A percentile compares a stretch with the other conserved stretches of the same genome.
Conservation (phyloP, 2,888 invertebrate genomes). For the Scotopteryx bipunctaria region DNA sequence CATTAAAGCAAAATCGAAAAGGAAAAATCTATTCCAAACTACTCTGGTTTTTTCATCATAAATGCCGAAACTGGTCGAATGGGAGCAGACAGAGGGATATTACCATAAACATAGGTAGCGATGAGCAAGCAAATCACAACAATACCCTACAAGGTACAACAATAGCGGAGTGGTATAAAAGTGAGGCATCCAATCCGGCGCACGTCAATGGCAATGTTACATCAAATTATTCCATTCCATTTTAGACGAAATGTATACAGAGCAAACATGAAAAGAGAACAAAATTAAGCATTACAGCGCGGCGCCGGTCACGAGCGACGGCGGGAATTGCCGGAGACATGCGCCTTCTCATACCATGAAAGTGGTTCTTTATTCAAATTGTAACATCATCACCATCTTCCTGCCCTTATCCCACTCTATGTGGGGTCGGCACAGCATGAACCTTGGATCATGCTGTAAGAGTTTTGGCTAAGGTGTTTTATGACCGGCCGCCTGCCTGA, state of each 20-base stretch:
- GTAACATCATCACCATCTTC: too few relatives aligned
- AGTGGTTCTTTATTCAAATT: too few relatives aligned
- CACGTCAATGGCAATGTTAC: conserved; percentile 67
- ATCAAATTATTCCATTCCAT: conserved; percentile 77
- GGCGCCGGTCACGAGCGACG: conserved; percentile 42
- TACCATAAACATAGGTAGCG: conserved; percentile 26
- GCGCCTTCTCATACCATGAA: too few relatives aligned
- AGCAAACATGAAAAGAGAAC: conserved; percentile 81
- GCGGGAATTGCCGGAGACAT: too few relatives aligned
- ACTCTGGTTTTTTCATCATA: background rate
- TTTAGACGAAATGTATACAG: conserved; percentile 80
- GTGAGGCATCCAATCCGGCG: conserved; percentile 54
- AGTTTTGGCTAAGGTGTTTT: too few relatives aligned
- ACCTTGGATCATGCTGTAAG: too few relatives aligned
- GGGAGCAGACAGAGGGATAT: conserved; percentile 4
- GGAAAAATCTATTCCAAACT: background rate
- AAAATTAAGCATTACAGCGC: conserved; percentile 71
- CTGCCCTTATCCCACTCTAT: too few relatives aligned
- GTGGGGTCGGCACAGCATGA: too few relatives aligned
- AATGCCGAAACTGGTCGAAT: background rate
- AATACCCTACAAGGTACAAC: conserved; percentile 12
- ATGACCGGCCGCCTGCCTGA: too few relatives aligned
- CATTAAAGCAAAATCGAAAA: too few relatives aligned
- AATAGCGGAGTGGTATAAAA: conserved; percentile 35
- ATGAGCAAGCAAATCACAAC: conserved; percentile 18